phyloP scores from a whole-genome alignment of 2,113 vertebrate species.

The Rostratula benghalensis region DNA sequence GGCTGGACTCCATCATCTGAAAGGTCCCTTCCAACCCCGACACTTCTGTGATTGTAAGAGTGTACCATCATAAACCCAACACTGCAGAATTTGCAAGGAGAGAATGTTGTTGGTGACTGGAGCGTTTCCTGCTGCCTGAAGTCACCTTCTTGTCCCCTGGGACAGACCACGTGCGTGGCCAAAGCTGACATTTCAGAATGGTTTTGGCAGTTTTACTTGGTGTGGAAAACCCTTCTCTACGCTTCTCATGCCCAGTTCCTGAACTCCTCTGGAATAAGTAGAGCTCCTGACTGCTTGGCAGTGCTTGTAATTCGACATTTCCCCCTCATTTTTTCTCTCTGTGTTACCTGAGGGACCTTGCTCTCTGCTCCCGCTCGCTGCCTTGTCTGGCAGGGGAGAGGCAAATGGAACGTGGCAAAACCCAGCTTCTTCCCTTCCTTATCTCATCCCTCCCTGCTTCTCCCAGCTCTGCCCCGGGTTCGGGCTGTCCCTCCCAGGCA shows the following conservation, averaged over 20 bases:
- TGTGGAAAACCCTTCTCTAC: neutral
- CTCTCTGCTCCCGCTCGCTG: neutral
- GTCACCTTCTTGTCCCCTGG: neutral
- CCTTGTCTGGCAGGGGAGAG: neutral
- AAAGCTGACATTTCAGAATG: neutral
- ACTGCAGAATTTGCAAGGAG: neutral
- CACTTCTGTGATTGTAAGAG: no score
- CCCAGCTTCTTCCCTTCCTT: no score
- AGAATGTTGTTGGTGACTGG: rapidly evolving
- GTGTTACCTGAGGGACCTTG: no score
- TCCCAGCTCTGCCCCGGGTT: neutral
- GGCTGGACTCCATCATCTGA: no score
- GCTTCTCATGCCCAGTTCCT: no score
- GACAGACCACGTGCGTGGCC: rapidly evolving
- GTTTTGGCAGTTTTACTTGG: neutral
- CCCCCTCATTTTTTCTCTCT: neutral
- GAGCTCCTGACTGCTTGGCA: neutral
- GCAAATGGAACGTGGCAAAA: rapidly evolving
- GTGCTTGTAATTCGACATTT: neutral
- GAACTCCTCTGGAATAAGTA: no score
- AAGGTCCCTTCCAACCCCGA: no score
- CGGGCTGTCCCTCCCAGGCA: neutral
- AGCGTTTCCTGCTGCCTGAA: neutral
- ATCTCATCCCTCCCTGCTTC: neutral
- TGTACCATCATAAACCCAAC: rapidly evolving